Percentiles rank a stretch among this genome's conserved stretches.
These are phyloP conservation scores for Cosmia pyralina DNA, from an alignment of 2,888 invertebrate genomes.

Conservation along the genomic window DNA sequence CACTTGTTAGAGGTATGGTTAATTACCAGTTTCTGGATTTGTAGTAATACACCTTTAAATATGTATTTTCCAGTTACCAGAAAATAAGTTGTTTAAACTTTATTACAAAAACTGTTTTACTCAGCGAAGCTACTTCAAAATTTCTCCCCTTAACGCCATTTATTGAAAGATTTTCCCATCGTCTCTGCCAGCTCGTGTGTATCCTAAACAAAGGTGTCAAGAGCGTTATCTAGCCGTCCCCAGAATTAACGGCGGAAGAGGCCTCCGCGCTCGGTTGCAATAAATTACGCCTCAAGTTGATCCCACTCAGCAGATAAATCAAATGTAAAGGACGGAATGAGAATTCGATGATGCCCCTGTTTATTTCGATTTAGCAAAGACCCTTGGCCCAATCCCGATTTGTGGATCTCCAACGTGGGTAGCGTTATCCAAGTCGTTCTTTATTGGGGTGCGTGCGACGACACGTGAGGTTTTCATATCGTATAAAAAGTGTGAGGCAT, in stretches of 20 bases:
- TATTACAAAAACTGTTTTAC: background rate
- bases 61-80: background rate
- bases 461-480: conserved; percentile 53
- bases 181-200: conserved; percentile 43
- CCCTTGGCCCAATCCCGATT: conserved; percentile 71
- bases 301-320: conserved; percentile 85
- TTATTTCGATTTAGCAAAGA: conserved; percentile 75
- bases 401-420: conserved; percentile 73
- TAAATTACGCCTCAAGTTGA: conserved; percentile 84
- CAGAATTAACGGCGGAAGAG: conserved; percentile 81
- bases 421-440: conserved; percentile 69
- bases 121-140: conserved; percentile 12
- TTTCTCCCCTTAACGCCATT: conserved; percentile 5
- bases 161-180: conserved; percentile 45
- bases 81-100: background rate
- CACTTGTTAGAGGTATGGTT: too few species aligned
- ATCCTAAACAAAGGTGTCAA: conserved; percentile 77
- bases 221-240: conserved; percentile 79
- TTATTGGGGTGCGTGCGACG: conserved; percentile 65
- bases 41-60: background rate
- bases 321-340: conserved; percentile 83
- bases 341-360: conserved; percentile 81
- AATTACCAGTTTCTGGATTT: background rate
- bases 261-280: conserved; percentile 75
- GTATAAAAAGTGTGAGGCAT: conserved; percentile 44